phyloP scores from a whole-genome alignment of 92 coral and sea anemone species.

The Phenganax subtilis region DNA sequence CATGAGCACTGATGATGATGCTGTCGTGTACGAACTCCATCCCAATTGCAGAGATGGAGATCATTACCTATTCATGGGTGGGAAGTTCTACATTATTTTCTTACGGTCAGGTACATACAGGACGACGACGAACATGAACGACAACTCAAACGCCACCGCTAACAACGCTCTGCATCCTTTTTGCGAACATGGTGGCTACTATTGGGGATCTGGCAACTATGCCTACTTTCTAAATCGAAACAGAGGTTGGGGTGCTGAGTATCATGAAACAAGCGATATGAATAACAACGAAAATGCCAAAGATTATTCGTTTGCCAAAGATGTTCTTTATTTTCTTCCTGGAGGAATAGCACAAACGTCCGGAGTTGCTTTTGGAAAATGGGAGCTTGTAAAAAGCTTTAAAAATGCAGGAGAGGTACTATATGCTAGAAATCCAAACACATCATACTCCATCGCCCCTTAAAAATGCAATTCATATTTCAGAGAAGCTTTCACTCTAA shows the following conservation, averaged over 20 bases:
- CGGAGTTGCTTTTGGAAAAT: neutral
- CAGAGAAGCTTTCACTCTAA: no score
- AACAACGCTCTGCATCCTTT: slow-evolving; percentile 1
- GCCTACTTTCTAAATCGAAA: slow-evolving; percentile 22
- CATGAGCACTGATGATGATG: slow-evolving; percentile 11
- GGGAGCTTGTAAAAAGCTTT: no score
- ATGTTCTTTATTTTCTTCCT: slow-evolving; percentile 23
- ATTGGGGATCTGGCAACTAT: slow-evolving; percentile 14
- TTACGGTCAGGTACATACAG: slow-evolving; percentile 14
- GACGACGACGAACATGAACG: slow-evolving; percentile 21
- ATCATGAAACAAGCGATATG: slow-evolving; percentile 30
- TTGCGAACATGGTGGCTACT: slow-evolving; percentile 23
- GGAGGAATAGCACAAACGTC: slow-evolving; percentile 18
- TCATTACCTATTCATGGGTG: slow-evolving; percentile 12
- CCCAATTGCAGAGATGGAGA: slow-evolving; percentile 31
- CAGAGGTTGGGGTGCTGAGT: slow-evolving; percentile 19
- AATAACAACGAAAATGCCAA: neutral
- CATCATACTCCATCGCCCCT: no score
- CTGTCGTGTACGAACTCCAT: slow-evolving; percentile 39
- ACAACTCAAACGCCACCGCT: neutral
- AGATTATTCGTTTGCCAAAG: neutral
- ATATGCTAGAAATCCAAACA: no score
- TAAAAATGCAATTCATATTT: no score
- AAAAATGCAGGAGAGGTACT: no score
- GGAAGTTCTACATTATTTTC: slow-evolving; percentile 18